Evolutionary conservation across 2,888 invertebrate genomes (phyloP), one percentile per base, ranked within the genome.

Genomic region (Synanthedon vespiformis): DNA sequence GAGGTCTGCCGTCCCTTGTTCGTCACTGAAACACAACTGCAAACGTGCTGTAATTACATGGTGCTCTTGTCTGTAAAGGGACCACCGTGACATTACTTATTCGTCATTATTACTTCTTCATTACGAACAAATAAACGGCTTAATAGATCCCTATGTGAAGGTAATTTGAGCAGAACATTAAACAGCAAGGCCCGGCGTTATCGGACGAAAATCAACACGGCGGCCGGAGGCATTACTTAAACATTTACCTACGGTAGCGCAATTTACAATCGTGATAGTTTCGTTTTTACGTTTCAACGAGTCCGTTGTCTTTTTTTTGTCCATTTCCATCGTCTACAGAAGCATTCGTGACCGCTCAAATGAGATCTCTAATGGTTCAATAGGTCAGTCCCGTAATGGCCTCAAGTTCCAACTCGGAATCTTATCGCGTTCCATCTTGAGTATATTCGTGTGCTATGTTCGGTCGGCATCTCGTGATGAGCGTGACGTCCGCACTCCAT

Each of bases 251-350:
- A 69, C 79, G 74, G 80, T 76, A 77, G 79, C 72, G 67, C 74
- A 74, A 80, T 79, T 81, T 74, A 77, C 65, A 68, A 68, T 75
- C 76, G 72, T 74, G 80, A 80, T 82, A 82, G 80, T 80, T 81
- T 78, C 74, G 68, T 81, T 83, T 84, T 84, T 76, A 80, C 80
- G 84, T 77, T 72, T 73, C 72, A 77, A 72, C 74, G 74, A 68
- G 64, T 74, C 62, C 68, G 72, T 70, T 77, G 74, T 71, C 71
- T 72, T 10, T 34, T 70, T 76, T 34, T 77, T 67, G 72, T 67
- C 71, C 70, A 72, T 75, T 76, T 65, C 68, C 61, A 69, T 70
- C 71, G 70, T 65, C 62, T 72, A 72, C 74, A 71, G 64, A 66
- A 61, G 60, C 64, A 54, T 58, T 63, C 58, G 64, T 61, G 68